phyloP scores from a whole-genome alignment of 2,888 invertebrate species.

The Ophioninae sp. region DNA sequence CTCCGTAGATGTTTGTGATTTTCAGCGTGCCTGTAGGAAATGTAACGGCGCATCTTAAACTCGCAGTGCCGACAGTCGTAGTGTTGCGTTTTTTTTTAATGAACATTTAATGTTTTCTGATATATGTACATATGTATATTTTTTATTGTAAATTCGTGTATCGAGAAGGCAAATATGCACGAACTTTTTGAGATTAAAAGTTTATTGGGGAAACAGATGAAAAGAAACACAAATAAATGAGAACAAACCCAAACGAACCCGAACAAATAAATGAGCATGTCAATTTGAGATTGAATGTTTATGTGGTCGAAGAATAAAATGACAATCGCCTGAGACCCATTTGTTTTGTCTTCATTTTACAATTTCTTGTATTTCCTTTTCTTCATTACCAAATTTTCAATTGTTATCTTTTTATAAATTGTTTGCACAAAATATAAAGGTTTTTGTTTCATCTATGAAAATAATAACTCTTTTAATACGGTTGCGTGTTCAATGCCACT shows the following conservation, averaged over 20 bases:
- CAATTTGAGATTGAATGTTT: no score
- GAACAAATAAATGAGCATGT: no score
- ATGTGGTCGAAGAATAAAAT: no score
- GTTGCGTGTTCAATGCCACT: no score
- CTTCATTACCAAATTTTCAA: no score
- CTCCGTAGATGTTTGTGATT: constrained; percentile 64
- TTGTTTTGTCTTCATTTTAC: no score
- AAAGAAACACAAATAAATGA: neutral
- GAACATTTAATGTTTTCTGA: constrained; percentile 12
- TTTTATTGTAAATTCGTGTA: neutral
- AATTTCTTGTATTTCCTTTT: no score
- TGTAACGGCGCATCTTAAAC: constrained; percentile 66
- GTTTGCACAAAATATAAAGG: no score
- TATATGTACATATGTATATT: constrained; percentile 22
- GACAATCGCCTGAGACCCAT: no score
- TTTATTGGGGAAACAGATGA: neutral
- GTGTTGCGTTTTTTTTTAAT: constrained; percentile 34
- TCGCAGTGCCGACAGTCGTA: constrained; percentile 45
- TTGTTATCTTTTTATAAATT: no score
- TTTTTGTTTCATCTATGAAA: no score
- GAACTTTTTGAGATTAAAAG: neutral
- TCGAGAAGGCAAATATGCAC: neutral
- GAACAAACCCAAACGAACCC: neutral
- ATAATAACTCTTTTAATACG: no score
- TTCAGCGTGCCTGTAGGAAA: constrained; percentile 73